Evolutionary conservation across 2,888 invertebrate species (phyloP).

Genomic region (Platycheirus albimanus): DNA sequence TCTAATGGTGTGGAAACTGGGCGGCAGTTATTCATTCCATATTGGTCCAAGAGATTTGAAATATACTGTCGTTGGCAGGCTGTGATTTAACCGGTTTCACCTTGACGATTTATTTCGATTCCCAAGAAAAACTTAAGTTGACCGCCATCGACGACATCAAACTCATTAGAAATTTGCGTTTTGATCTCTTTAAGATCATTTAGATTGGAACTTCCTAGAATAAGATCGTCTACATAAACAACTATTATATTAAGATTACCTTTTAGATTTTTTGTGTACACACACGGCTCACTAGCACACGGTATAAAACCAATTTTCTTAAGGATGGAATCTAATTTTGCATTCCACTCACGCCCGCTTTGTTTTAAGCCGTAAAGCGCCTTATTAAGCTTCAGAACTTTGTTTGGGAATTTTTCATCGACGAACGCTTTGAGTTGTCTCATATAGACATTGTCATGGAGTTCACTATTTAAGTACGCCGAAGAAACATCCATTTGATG

Average conservation of each 20-base stretch:
- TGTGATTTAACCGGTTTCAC: slow-evolving; percentile 51
- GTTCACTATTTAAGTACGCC: too few species aligned
- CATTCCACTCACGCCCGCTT: slow-evolving; percentile 75
- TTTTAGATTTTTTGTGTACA: slow-evolving; percentile 46
- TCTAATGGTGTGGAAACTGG: not conserved
- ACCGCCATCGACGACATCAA: slow-evolving; percentile 61
- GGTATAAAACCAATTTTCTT: slow-evolving; percentile 60
- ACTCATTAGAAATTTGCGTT: slow-evolving; percentile 35
- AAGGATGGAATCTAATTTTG: slow-evolving; percentile 61
- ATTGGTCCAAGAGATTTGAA: not conserved
- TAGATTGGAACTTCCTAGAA: slow-evolving; percentile 55
- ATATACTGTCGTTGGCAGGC: too few species aligned
- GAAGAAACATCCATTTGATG: slow-evolving; percentile 74
- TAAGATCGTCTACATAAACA: slow-evolving; percentile 73
- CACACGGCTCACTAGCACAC: slow-evolving; percentile 64
- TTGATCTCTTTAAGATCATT: slow-evolving; percentile 55
- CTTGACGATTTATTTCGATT: slow-evolving; percentile 64
- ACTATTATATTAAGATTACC: slow-evolving; percentile 62
- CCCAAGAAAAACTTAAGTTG: slow-evolving; percentile 60
- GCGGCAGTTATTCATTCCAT: not conserved
- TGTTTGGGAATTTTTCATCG: slow-evolving; percentile 46
- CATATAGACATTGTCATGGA: too few species aligned
- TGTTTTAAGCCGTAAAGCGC: slow-evolving; percentile 75
- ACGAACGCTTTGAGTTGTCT: slow-evolving; percentile 61
- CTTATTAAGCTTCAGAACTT: slow-evolving; percentile 72